Base-by-base conservation (phyloP, 2,797 vertebrate genomes). In the Geotrypetes seraphini region DNA sequence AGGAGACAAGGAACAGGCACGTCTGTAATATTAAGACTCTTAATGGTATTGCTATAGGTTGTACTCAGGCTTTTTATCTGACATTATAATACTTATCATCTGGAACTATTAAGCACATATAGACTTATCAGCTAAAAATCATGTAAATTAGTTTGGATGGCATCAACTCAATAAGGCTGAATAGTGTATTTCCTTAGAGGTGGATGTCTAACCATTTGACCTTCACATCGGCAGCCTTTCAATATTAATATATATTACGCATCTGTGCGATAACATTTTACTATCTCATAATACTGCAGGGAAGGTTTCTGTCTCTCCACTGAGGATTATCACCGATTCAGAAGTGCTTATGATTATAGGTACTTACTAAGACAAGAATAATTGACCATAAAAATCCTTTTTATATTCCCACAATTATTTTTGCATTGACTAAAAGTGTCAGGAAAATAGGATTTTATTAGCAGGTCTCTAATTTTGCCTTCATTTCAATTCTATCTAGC, bases 351-450 rank as follows among this genome's bases (percentile, higher is more conserved):
- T 66, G 69, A 73, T 77, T 83, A 82, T 61, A 77, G 75, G 73
- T 62, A 78, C 74, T 81, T 78, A 76, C 69, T 60, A 74, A 80
- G 75, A 81, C 66, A 80, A 71, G 81, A 81, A 74, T 83, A 85
- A 84, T 81, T 80, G 78, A 73, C 71, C 71, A 81, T 83, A 81
- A 83, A 83, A 81, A 63, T 7, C 64, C 64, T 84, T 83, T n/a
- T 83, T 81, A 77, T 79, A 79, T 72, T 71, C 69, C 60, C 61
- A 81, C 77, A 79, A 79, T 85, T 80, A 85, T 85, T 85, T 83
- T 83, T 80, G 71, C 77, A 84, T 81, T 83, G 77, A 80, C 78
- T 80, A 63, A 77, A 75, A 73, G 60, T 75, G 73, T 77, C 41
- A 34, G 63, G 67, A 69, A 81, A 70, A 76, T 66, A 60, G 68